These are phyloP conservation scores for Terrapene triunguis DNA, from an alignment of 2,113 vertebrate species.

Conservation along the genomic window DNA sequence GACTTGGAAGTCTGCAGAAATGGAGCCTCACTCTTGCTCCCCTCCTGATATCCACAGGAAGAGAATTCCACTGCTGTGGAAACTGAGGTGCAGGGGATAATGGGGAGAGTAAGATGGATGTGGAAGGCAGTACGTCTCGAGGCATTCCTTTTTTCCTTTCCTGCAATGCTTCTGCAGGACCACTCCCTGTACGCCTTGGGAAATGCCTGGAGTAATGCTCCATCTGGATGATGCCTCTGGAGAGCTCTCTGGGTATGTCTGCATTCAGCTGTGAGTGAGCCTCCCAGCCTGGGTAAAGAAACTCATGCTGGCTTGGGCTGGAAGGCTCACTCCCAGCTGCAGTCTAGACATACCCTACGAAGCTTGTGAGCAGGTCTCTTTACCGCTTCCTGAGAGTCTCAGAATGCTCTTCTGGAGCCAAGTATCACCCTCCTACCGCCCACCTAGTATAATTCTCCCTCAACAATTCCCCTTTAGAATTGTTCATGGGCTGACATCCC, in stretches of 20 bases:
- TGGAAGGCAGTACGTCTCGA: neutral
- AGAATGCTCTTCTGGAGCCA: neutral
- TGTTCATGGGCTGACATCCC: neutral
- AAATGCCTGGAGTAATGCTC: neutral
- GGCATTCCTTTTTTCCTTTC: too few relatives aligned
- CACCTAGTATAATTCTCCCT: neutral
- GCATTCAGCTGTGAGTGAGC: neutral
- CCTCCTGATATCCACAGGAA: neutral
- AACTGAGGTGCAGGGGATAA: neutral
- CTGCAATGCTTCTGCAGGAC: neutral
- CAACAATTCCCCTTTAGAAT: neutral
- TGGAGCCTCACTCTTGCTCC: neutral
- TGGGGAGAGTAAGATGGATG: neutral
- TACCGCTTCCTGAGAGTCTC: neutral
- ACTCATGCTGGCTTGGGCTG: neutral
- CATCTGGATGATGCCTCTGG: neutral
- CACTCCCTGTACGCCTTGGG: neutral
- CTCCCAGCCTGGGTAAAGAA: neutral
- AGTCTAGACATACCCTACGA: neutral
- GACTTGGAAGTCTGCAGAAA: neutral
- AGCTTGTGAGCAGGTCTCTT: neutral
- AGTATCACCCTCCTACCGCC: accelerated
- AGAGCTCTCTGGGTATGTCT: neutral
- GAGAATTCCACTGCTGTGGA: neutral
- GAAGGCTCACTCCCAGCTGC: neutral